phyloP scores from a whole-genome alignment of 2,888 invertebrate genomes.

The Dichetophora obliterata region DNA sequence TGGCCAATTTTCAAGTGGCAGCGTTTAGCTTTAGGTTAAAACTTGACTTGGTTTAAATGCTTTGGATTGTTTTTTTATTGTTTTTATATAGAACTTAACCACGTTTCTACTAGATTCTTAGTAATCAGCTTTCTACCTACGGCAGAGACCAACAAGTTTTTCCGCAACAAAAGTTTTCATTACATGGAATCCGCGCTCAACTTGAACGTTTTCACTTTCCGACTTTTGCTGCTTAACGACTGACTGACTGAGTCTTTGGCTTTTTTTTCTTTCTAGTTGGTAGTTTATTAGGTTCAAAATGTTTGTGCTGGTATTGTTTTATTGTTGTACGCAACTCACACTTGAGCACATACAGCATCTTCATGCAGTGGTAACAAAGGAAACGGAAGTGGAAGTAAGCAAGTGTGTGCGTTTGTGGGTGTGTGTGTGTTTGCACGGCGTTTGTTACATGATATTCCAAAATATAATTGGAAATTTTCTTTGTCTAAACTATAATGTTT shows the following conservation, averaged over 20 bases:
- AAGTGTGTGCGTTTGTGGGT: too few relatives aligned
- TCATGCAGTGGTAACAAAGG: too few relatives aligned
- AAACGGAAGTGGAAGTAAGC: too few relatives aligned
- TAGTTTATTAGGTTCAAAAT: background rate
- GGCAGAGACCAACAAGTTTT: background rate
- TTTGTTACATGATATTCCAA: too few relatives aligned
- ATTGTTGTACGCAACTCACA: background rate
- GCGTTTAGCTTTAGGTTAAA: slow-evolving; percentile 57
- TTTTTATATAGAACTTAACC: slow-evolving; percentile 2
- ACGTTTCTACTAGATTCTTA: slow-evolving; percentile 1
- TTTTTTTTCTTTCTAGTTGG: background rate
- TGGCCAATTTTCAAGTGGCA: slow-evolving; percentile 5
- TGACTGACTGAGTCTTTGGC: background rate
- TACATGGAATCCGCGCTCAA: background rate
- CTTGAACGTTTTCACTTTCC: slow-evolving; percentile 19
- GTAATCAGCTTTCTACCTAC: background rate
- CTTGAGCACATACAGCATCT: background rate
- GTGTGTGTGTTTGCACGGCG: too few relatives aligned
- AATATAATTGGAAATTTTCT: too few relatives aligned
- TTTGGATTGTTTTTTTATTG: too few relatives aligned
- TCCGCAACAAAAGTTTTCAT: background rate
- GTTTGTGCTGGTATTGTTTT: background rate
- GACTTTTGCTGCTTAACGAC: too few relatives aligned
- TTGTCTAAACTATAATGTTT: too few relatives aligned
- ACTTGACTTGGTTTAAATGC: slow-evolving; percentile 63